phyloP scores from a whole-genome alignment of 2,888 invertebrate species.

The Noctuana brunneofusca region DNA sequence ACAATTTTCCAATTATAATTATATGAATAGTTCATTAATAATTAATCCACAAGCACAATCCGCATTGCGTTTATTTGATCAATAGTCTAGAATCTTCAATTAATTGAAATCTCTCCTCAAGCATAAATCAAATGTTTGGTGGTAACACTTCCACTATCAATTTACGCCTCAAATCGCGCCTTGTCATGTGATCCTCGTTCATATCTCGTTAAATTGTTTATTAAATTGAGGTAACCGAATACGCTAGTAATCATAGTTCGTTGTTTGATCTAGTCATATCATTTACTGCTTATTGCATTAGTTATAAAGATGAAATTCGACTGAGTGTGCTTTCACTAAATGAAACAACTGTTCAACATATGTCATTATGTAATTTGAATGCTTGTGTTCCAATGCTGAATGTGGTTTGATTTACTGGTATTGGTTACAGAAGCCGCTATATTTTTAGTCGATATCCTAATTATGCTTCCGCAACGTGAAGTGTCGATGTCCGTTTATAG shows the following conservation, averaged over 20 bases:
- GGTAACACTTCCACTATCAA: slow-evolving; percentile 9
- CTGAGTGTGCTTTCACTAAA: background rate
- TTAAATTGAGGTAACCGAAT: slow-evolving; percentile 20
- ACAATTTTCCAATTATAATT: background rate
- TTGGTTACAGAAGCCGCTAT: slow-evolving; percentile 22
- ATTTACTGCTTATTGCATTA: background rate
- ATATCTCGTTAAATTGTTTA: slow-evolving; percentile 20
- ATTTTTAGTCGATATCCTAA: slow-evolving; percentile 10
- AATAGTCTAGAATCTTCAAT: slow-evolving; percentile 9
- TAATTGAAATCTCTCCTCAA: slow-evolving; percentile 12
- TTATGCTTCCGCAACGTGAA: slow-evolving; percentile 5
- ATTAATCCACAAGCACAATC: background rate
- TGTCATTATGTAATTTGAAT: slow-evolving; percentile 17
- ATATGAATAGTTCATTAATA: background rate
- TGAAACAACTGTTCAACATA: slow-evolving; percentile 8
- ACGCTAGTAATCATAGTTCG: slow-evolving; percentile 1
- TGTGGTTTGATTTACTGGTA: slow-evolving; percentile 23
- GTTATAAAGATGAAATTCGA: slow-evolving; percentile 4
- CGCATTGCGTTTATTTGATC: background rate
- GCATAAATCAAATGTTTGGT: slow-evolving; percentile 19
- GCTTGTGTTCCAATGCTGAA: slow-evolving; percentile 5
- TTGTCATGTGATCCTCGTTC: slow-evolving; percentile 14
- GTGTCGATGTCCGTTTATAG: background rate
- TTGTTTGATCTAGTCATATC: background rate
- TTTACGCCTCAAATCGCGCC: slow-evolving; percentile 10